Conservation (phyloP, 2,888 invertebrate genomes). For the Chrysolina americana region DNA sequence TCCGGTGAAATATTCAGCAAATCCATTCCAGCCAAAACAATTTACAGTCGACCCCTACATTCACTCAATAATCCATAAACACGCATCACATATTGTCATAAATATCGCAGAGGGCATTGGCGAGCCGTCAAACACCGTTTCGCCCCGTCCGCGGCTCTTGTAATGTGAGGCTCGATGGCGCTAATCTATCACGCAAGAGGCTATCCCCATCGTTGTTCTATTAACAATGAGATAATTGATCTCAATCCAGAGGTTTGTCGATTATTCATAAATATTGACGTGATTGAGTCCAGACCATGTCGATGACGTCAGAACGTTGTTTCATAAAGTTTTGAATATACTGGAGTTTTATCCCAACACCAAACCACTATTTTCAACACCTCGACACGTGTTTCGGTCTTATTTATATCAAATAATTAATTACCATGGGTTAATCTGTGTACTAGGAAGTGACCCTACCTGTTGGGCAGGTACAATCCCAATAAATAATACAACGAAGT, state of each 20-base stretch:
- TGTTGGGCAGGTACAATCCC: no score
- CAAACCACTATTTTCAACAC: no score
- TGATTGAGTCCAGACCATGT: not conserved
- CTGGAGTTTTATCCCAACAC: no score
- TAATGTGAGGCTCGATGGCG: constrained; percentile 51
- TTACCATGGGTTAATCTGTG: no score
- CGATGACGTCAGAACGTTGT: not conserved
- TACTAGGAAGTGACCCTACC: no score
- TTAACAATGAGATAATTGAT: constrained; percentile 62
- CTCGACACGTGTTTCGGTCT: no score
- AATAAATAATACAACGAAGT: no score
- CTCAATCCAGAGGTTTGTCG: constrained; percentile 56
- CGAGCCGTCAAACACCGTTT: constrained; percentile 57
- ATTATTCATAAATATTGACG: not conserved
- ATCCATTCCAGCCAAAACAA: constrained; percentile 14
- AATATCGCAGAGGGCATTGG: constrained; percentile 59
- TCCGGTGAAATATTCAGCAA: constrained; percentile 5
- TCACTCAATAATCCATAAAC: constrained; percentile 40
- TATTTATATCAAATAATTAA: no score
- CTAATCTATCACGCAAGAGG: constrained; percentile 60
- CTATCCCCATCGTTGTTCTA: constrained; percentile 61
- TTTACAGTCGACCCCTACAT: constrained; percentile 20
- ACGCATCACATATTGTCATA: constrained; percentile 55
- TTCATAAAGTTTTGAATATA: no score
- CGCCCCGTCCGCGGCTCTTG: constrained; percentile 58